Conservation (phyloP, 64 coral and sea anemone genomes). For the Actinia equina region DNA sequence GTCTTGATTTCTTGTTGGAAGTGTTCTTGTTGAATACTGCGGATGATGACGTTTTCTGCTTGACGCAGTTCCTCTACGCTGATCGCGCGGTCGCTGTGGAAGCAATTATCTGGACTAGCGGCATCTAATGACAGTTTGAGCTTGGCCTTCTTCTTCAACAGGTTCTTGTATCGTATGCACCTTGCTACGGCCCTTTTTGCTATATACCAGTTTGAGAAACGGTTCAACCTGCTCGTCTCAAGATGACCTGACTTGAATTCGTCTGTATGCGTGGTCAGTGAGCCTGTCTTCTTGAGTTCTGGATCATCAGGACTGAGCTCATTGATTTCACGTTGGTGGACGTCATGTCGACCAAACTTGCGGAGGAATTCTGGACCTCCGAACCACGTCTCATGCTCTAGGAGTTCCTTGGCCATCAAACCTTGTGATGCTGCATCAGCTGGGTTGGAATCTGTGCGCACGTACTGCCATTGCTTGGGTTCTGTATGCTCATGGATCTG, state of each 20-base stretch:
- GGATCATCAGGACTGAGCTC: not conserved
- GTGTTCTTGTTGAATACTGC: not conserved
- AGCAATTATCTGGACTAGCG: no score
- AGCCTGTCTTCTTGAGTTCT: not conserved
- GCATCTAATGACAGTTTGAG: no score
- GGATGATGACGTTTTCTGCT: slow-evolving; percentile 22
- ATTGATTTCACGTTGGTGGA: not conserved
- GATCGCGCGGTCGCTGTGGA: no score
- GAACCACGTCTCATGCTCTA: not conserved
- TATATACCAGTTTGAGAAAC: slow-evolving; percentile 35
- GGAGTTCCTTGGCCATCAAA: slow-evolving; percentile 17
- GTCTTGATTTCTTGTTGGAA: slow-evolving; percentile 2
- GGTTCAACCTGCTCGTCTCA: slow-evolving; percentile 2
- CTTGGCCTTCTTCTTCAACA: no score
- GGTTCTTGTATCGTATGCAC: slow-evolving; percentile 1
- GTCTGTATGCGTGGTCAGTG: not conserved
- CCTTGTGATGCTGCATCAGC: slow-evolving; percentile 41
- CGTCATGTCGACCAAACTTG: not conserved
- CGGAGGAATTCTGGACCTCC: slow-evolving; percentile 37
- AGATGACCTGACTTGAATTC: not conserved
- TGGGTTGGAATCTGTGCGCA: slow-evolving; percentile 14
- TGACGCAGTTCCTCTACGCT: no score
- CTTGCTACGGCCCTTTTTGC: slow-evolving; percentile 21
- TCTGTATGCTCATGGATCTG: slow-evolving; percentile 7
- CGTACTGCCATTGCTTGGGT: slow-evolving; percentile 10